Evolutionary conservation across 2,113 vertebrate species (phyloP), one percentile per base, ranked within the genome.

Genomic region (Anser brachyrhynchus): DNA sequence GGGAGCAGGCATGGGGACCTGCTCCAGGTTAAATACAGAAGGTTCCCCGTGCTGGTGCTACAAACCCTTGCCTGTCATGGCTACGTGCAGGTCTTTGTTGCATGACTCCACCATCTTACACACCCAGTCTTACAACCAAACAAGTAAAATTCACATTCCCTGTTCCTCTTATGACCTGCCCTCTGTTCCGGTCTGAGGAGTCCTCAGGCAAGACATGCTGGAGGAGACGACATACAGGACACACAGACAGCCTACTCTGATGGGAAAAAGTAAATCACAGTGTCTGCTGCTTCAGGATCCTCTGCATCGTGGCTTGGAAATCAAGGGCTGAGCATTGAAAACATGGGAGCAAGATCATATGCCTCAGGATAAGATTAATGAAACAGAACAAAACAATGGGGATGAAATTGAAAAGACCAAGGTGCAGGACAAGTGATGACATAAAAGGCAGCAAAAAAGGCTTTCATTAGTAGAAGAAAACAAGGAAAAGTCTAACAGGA

Each of bases 1-100:
- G n/a, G 33, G 1, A 70, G 7, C 4, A 62, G 8, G 7, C 10
- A 19, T 46, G 7, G 2, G 3, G 2, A 0, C 15, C 83, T 35
- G 3, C n/a, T 61, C 7, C 11, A 39, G 43, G 51, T 21, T 64
- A 59, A 67, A 29, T n/a, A 46, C 0, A 4, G 26, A 61, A 9
- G 19, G 26, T 51, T 69, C 4, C 9, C 13, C 22, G 37, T 6
- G 7, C 23, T 66, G 29, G 46, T 18, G 29, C 15, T 64, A 4
- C 51, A 67, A 9, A 66, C 8, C 11, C 28, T 87, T 84, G 29
- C 17, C 26, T 81, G 37, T 49, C 49, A 61, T 25, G 15, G 44
- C 11, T 70, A 26, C 6, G 1, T 58, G 11, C 3, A 73, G 7
- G 19, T 65, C 37, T 44, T 3, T 33, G 7, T 14, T 59, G 28